Conservation (phyloP, 2,113 vertebrate genomes). For the Tachysurus vachellii region DNA sequence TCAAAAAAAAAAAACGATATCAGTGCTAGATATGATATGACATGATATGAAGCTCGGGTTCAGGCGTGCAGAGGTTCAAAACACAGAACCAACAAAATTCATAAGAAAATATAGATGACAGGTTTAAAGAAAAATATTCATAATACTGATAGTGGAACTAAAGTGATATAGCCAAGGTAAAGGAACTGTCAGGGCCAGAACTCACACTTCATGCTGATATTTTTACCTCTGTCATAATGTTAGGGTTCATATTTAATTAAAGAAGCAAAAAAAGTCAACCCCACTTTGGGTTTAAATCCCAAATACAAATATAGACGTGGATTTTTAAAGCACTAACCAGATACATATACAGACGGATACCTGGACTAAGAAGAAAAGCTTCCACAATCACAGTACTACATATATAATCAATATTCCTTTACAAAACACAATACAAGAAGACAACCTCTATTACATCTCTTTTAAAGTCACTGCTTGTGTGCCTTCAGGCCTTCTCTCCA, state of each 20-base stretch:
- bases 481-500: background rate
- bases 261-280: background rate
- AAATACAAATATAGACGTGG: background rate
- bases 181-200: background rate
- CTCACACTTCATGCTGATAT: background rate
- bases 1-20: too few relatives aligned
- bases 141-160: background rate
- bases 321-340: background rate
- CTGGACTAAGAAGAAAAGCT: background rate
- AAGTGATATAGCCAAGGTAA: background rate
- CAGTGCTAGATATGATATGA: too few relatives aligned
- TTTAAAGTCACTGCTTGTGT: background rate
- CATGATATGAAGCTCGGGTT: too few relatives aligned
- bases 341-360: background rate
- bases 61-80: too few relatives aligned
- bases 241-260: too few relatives aligned
- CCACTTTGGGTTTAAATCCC: background rate
- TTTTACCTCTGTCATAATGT: too few relatives aligned
- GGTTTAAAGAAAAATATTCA: too few relatives aligned
- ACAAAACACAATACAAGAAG: background rate
- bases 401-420: background rate
- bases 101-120: too few relatives aligned
- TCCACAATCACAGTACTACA: background rate
- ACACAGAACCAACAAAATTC: too few relatives aligned
- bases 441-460: slow-evolving; percentile 1